Evolutionary conservation across 2,888 invertebrate species (phyloP), one percentile per base, ranked within the genome.

Genomic region (Drosophila kuntzei): DNA sequence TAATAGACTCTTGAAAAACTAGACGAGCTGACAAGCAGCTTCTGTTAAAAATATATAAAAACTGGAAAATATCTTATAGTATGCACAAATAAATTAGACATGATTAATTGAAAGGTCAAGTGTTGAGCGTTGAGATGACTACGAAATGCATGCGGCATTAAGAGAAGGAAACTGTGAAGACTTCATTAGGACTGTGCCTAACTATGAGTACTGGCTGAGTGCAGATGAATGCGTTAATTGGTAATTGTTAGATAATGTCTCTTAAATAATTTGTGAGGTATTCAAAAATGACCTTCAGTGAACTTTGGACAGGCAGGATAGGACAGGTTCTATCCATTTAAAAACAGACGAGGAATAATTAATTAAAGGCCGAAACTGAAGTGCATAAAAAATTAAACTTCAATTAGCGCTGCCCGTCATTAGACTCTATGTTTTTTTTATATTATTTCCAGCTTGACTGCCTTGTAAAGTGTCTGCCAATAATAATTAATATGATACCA

Each of bases 101-200:
- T 83, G 83, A 89, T 89, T 83, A 89, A 83, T 83, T 89, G 41
- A 84, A 89, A 83, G 83, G 87, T 89, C 89, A 83, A 43, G 22
- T 27, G 39, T 27, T 25, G 43, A 69, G 64, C 62, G 69, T 64
- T 29, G 44, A 61, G 68, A 44, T 54, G 29, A 20, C 51, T 57
- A 41, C 58, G 55, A 60, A 71, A 61, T 86, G 87, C 84, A 79
- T 82, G 29, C 47, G 54, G 43, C 58, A 43, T 57, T 43, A 59
- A 63, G 41, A 51, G 16, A 53, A 63, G 49, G 60, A 74, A 74
- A 37, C 47, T 63, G 49, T 68, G 53, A 60, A 68, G 79, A 58
- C 79, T 74, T 79, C 62, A 79, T 79, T 63, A 63, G 11, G 34
- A 62, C 59, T 49, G 41, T 34, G 67, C 9, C 41, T 50, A 46